Conservation (phyloP, 2,888 invertebrate genomes). For the Psococerastis gibbosa region DNA sequence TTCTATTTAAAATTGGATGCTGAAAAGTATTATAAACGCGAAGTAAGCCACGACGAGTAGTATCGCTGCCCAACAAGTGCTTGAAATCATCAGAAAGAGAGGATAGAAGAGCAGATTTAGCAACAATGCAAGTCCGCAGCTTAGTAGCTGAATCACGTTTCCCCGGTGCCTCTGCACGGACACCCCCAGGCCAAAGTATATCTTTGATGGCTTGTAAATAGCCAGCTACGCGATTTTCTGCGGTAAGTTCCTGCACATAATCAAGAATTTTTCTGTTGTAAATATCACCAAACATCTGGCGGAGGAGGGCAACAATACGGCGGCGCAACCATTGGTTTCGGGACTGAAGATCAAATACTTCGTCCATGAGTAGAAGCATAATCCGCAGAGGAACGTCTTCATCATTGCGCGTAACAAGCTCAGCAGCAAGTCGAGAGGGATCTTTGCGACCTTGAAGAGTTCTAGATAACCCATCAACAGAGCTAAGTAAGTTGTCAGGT, state of each 20-base stretch:
- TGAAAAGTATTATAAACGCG: conserved; percentile 79
- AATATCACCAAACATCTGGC: conserved; percentile 66
- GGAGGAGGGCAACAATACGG: conserved; percentile 50
- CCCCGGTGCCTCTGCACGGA: conserved; percentile 31
- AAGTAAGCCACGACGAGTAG: conserved; percentile 61
- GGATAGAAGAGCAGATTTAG: conserved; percentile 67
- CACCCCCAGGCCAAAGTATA: conserved; percentile 40
- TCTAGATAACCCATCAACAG: conserved; percentile 56
- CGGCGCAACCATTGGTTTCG: conserved; percentile 66
- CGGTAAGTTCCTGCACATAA: conserved; percentile 67
- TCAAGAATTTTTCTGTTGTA: conserved; percentile 76
- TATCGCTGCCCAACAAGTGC: conserved; percentile 76
- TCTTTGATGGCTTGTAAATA: conserved; percentile 68
- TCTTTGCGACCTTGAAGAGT: neutral
- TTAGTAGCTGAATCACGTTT: conserved; percentile 36
- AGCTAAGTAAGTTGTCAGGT: conserved; percentile 72
- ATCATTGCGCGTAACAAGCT: conserved; percentile 35
- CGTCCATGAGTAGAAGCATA: conserved; percentile 60
- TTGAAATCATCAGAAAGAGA: conserved; percentile 79
- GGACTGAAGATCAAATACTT: conserved; percentile 65
- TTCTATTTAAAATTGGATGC: conserved; percentile 62
- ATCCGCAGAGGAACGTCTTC: conserved; percentile 68
- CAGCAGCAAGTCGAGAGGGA: neutral
- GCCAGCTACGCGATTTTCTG: conserved; percentile 72
- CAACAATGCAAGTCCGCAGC: conserved; percentile 63